These are phyloP conservation scores for Troides oblongomaculatus DNA, from an alignment of 2,888 invertebrate species.

Conservation along the genomic window DNA sequence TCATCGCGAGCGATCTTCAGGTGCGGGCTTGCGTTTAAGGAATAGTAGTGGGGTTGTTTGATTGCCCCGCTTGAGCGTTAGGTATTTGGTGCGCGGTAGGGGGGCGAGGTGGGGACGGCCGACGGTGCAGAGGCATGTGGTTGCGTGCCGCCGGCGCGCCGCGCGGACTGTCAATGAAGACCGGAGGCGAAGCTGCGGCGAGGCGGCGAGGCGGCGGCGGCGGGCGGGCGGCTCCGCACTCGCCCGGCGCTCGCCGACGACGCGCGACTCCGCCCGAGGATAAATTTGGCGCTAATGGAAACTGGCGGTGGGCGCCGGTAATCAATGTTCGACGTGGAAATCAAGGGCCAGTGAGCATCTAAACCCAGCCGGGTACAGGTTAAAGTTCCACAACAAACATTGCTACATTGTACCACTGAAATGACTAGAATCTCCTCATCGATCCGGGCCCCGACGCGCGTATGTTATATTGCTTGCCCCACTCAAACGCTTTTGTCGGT, in stretches of 20 bases:
- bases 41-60: slow-evolving; percentile 44
- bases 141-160: slow-evolving; percentile 47
- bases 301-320: slow-evolving; percentile 68
- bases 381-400: slow-evolving; percentile 9
- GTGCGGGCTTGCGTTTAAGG: slow-evolving; percentile 41
- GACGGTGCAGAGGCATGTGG: slow-evolving; percentile 44
- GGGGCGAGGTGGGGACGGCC: slow-evolving; percentile 43
- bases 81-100: slow-evolving; percentile 33
- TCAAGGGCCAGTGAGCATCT: slow-evolving; percentile 57
- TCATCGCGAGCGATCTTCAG: slow-evolving; percentile 21
- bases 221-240: slow-evolving; percentile 53
- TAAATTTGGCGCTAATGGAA: slow-evolving; percentile 78
- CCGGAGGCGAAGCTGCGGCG: slow-evolving; percentile 31
- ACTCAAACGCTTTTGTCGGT: background rate
- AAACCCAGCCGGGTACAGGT: slow-evolving; percentile 36
- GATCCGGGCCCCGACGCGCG: slow-evolving; percentile 6
- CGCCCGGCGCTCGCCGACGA: slow-evolving; percentile 63
- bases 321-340: slow-evolving; percentile 74
- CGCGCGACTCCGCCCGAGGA: slow-evolving; percentile 70
- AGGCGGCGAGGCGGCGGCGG: slow-evolving; percentile 46
- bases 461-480: background rate
- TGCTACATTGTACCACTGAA: slow-evolving; percentile 10
- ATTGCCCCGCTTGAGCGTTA: slow-evolving; percentile 14
- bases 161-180: slow-evolving; percentile 45
- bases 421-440: slow-evolving; percentile 5